Conservation (phyloP, 2,888 invertebrate species). For the Lochmaea crataegi region DNA sequence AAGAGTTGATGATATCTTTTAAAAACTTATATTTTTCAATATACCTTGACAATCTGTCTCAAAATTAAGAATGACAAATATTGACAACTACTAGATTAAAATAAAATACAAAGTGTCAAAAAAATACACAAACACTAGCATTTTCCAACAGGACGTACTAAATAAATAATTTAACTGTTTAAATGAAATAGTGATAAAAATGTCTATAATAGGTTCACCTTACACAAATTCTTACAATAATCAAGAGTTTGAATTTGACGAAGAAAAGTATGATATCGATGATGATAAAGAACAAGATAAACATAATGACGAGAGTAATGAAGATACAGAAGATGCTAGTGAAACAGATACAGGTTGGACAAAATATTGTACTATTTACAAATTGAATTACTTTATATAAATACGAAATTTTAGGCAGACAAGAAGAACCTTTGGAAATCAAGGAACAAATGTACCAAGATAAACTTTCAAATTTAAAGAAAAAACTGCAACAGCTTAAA, state of each 20-base stretch:
- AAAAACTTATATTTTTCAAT: too few relatives aligned
- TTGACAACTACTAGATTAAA: too few relatives aligned
- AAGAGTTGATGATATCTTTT: too few relatives aligned
- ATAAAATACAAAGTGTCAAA: too few relatives aligned
- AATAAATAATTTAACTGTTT: too few relatives aligned
- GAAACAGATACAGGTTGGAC: slow-evolving; percentile 85
- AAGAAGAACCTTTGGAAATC: slow-evolving; percentile 84
- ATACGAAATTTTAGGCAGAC: slow-evolving; percentile 64
- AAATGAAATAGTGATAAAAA: slow-evolving; percentile 50
- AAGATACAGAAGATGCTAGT: slow-evolving; percentile 96
- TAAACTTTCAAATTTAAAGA: slow-evolving; percentile 87
- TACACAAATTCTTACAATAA: slow-evolving; percentile 74
- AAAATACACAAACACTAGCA: too few relatives aligned
- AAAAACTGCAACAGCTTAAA: slow-evolving; percentile 88
- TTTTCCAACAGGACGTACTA: too few relatives aligned
- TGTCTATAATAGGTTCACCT: slow-evolving; percentile 77
- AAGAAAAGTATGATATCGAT: slow-evolving; percentile 79
- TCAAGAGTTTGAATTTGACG: slow-evolving; percentile 78
- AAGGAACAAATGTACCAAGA: slow-evolving; percentile 94
- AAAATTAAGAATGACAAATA: too few relatives aligned
- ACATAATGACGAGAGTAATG: slow-evolving; percentile 69
- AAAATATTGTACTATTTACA: not conserved
- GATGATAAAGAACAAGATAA: slow-evolving; percentile 77
- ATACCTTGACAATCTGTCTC: too few relatives aligned
- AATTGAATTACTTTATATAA: not conserved